Percentiles rank a stretch among this genome's conserved stretches.
Conservation (phyloP, 1,140 invertebrate genomes). For the Drusus annulatus region DNA sequence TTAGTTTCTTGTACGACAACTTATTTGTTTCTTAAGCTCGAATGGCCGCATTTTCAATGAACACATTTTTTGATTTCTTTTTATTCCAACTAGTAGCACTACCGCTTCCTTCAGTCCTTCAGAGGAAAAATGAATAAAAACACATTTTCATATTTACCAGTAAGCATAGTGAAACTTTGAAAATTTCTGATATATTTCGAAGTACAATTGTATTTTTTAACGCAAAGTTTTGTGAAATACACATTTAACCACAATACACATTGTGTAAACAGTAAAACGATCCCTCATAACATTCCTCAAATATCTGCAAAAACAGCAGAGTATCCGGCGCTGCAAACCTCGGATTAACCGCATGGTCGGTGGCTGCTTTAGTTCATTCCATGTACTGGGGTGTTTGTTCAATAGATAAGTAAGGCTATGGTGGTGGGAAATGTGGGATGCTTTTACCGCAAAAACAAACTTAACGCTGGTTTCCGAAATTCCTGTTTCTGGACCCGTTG, state of each 20-base stretch:
- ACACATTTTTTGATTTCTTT: conserved; percentile 19
- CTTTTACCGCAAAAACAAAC: conserved; percentile 26
- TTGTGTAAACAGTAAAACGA: no score
- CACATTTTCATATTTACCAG: no score
- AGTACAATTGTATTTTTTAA: neutral
- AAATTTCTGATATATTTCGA: conserved; percentile 18
- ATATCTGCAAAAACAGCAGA: no score
- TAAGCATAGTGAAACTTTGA: neutral
- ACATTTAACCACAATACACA: no score
- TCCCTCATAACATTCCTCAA: no score
- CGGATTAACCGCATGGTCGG: no score
- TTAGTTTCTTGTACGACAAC: conserved; percentile 15
- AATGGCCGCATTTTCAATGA: conserved; percentile 41
- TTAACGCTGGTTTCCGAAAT: neutral
- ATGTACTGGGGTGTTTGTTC: neutral
- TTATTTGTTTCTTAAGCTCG: conserved; percentile 37
- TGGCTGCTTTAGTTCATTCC: no score
- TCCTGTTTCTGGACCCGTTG: neutral
- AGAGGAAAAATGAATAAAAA: neutral
- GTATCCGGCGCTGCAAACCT: no score
- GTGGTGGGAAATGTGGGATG: conserved; percentile 23
- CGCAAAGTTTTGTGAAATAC: no score
- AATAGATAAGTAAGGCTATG: conserved; percentile 2
- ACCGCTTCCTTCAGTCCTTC: conserved; percentile 14
- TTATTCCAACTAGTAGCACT: conserved; percentile 3